Conservation (phyloP, 2,888 invertebrate genomes). For the Temnothorax ravouxi region DNA sequence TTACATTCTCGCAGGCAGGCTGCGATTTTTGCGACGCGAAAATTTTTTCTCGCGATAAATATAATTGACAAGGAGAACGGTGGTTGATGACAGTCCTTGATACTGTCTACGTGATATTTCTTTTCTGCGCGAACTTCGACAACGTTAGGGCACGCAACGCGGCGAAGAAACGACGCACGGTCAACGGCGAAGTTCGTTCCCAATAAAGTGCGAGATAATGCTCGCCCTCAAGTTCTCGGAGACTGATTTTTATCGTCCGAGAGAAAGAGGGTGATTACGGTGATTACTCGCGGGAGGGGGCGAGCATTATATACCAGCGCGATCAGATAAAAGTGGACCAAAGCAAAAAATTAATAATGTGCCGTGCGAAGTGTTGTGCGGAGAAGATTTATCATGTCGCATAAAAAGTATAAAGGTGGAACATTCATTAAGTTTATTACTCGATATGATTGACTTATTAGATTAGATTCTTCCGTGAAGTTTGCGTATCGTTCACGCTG, state of each 20-base stretch:
- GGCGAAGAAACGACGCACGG: conserved; percentile 25
- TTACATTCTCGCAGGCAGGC: neutral
- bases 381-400: conserved; percentile 38
- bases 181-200: conserved; percentile 42
- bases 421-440: neutral
- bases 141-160: conserved; percentile 22
- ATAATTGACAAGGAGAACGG: neutral
- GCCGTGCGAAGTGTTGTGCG: conserved; percentile 4
- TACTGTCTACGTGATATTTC: neutral
- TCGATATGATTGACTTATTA: conserved; percentile 10
- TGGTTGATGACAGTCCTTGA: conserved; percentile 12
- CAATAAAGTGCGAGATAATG: conserved; percentile 23
- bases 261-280: conserved; percentile 54
- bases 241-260: conserved; percentile 54
- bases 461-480: neutral
- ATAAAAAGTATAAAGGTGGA: conserved; percentile 12
- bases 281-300: conserved; percentile 13
- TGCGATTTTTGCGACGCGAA: neutral
- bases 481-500: neutral
- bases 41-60: neutral
- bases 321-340: conserved; percentile 45
- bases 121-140: conserved; percentile 3
- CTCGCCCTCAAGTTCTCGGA: conserved; percentile 23
- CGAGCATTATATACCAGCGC: conserved; percentile 17
- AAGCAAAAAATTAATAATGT: conserved; percentile 51